A percentile compares a stretch with the other conserved stretches of the same genome.
Evolutionary conservation across 2,797 vertebrate species (phyloP).

Genomic region (Scyliorhinus canicula): DNA sequence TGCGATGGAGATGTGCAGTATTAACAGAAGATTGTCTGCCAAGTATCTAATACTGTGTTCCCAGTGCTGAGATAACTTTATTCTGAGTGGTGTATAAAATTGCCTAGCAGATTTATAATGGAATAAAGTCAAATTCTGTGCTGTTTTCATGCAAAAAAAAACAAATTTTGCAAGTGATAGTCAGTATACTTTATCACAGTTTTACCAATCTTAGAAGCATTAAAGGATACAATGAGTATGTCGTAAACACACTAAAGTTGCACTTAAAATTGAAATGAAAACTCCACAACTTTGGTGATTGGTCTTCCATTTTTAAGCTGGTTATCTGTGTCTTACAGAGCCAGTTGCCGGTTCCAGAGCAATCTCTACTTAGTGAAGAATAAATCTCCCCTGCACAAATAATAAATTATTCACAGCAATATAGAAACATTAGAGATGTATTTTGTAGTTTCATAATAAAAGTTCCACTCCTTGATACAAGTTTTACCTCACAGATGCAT

Average conservation of each 20-base stretch:
- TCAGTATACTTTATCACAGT: neutral
- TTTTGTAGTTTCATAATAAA: neutral
- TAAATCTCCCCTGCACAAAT: neutral
- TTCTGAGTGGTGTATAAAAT: neutral
- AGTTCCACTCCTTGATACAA: neutral
- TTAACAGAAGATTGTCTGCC: neutral
- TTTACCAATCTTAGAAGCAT: neutral
- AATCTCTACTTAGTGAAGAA: constrained; percentile 6
- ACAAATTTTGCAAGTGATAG: neutral
- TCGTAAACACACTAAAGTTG: neutral
- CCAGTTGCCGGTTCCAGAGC: neutral
- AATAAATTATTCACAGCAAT: neutral
- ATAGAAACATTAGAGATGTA: too few relatives aligned
- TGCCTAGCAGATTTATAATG: neutral
- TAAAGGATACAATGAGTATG: neutral
- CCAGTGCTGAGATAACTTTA: too few relatives aligned
- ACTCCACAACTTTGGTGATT: neutral
- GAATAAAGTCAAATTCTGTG: neutral
- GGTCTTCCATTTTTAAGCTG: neutral
- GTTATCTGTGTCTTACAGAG: neutral
- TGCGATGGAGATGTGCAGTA: neutral
- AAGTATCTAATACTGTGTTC: neutral
- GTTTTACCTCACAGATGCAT: neutral
- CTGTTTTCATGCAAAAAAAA: neutral
- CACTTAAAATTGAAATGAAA: constrained; percentile 13